Percentiles rank a stretch among this genome's conserved stretches.
phyloP scores from a whole-genome alignment of 2,797 vertebrate species.

The Hafferia zeledoni region DNA sequence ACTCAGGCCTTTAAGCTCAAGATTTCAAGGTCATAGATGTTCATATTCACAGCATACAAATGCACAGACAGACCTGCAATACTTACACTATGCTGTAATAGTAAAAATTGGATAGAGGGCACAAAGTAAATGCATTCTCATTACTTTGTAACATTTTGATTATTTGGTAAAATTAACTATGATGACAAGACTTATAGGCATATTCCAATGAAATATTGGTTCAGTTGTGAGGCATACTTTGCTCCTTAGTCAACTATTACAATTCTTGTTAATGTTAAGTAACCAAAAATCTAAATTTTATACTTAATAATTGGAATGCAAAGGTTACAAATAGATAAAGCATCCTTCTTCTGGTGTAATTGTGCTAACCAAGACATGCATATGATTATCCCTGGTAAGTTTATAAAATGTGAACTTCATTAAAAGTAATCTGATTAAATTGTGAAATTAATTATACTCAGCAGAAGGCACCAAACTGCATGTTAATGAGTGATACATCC shows the following conservation, averaged over 20 bases:
- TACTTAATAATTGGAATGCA: background rate
- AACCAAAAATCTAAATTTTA: constrained; percentile 34
- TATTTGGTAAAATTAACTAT: background rate
- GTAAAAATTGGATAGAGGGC: background rate
- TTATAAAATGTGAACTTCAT: constrained; percentile 6
- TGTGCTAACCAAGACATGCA: background rate
- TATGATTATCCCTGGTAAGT: background rate
- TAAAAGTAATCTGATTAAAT: constrained; percentile 41
- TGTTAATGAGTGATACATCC: background rate
- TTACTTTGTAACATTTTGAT: background rate
- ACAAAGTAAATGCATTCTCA: background rate
- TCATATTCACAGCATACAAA: fast-evolving
- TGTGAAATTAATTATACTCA: constrained; percentile 14
- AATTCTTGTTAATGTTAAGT: background rate
- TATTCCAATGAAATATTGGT: background rate
- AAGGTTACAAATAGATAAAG: background rate
- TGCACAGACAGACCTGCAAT: background rate
- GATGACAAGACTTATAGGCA: background rate
- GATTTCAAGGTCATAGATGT: background rate
- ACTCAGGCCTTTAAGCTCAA: background rate
- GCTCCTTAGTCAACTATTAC: background rate
- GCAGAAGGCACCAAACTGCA: background rate
- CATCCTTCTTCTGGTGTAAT: background rate
- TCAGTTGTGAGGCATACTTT: background rate
- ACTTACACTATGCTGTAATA: background rate